Evolutionary conservation across 2,113 vertebrate genomes (phyloP).

Genomic region (Heteronetta atricapilla): DNA sequence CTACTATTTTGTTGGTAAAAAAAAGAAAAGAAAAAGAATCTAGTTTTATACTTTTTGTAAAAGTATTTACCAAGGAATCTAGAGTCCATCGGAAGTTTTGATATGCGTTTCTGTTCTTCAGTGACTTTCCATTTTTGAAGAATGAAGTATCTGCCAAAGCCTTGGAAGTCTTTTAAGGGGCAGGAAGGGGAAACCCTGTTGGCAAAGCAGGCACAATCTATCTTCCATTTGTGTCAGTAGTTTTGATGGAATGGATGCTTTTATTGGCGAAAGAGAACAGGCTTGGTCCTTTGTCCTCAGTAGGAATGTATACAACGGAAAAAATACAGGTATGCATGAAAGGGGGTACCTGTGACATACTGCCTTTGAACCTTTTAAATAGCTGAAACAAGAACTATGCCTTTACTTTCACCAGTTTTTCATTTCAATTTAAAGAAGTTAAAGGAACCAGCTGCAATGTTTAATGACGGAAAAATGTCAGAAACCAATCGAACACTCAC

Average conservation of each 20-base stretch:
- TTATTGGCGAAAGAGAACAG: slow-evolving; percentile 7
- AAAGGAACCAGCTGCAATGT: background rate
- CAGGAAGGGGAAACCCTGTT: background rate
- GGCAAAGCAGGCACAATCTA: slow-evolving; percentile 18
- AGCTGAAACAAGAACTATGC: background rate
- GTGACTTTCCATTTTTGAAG: background rate
- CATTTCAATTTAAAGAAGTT: background rate
- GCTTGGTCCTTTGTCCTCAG: slow-evolving; percentile 6
- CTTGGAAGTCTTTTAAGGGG: background rate
- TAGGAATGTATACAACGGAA: background rate
- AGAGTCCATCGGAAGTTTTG: background rate
- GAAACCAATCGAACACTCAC: background rate
- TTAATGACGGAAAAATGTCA: background rate
- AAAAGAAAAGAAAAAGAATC: background rate
- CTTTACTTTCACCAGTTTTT: background rate
- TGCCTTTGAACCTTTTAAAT: background rate
- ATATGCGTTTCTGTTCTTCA: background rate
- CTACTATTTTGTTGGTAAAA: background rate
- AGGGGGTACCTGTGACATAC: background rate
- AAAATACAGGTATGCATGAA: background rate
- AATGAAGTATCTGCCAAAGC: background rate
- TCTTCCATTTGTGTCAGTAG: background rate
- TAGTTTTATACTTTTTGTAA: background rate
- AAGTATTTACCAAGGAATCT: background rate
- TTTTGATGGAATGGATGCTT: slow-evolving; percentile 11